A percentile compares a stretch with the other conserved stretches of the same genome.
These are phyloP conservation scores for Sparus aurata DNA, from an alignment of 2,797 vertebrate genomes.

Conservation along the genomic window DNA sequence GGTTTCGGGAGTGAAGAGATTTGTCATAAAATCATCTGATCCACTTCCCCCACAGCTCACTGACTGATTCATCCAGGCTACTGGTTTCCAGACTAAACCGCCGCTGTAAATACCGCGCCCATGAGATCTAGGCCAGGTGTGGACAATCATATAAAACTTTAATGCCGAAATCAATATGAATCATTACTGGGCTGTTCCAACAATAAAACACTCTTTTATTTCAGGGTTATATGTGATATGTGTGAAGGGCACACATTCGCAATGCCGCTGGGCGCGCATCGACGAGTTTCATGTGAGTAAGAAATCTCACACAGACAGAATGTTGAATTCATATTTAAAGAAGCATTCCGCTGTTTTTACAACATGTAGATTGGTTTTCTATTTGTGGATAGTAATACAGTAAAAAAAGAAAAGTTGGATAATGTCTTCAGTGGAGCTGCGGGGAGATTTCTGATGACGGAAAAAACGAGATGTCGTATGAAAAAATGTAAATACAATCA, in stretches of 20 bases:
- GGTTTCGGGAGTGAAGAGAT: not conserved
- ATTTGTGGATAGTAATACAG: not conserved
- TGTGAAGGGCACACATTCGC: slow-evolving; percentile 9
- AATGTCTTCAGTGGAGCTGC: not conserved
- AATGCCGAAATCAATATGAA: slow-evolving; percentile 28
- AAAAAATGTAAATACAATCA: too few relatives aligned
- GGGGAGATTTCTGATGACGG: not conserved
- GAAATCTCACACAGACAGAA: not conserved
- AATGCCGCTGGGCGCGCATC: slow-evolving; percentile 8
- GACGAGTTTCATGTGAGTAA: slow-evolving; percentile 11
- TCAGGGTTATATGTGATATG: not conserved
- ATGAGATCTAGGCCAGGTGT: slow-evolving; percentile 1
- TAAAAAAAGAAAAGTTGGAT: not conserved
- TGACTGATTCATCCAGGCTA: not conserved
- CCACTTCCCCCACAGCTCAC: not conserved
- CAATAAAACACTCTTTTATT: slow-evolving; percentile 15
- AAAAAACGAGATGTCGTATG: too few relatives aligned
- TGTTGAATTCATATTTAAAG: not conserved
- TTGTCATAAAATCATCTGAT: not conserved
- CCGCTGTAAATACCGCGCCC: slow-evolving; percentile 6
- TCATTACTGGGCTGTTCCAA: slow-evolving; percentile 30
- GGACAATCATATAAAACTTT: slow-evolving; percentile 17
- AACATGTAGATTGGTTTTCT: not conserved
- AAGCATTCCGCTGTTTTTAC: not conserved
- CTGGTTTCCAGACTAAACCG: slow-evolving; percentile 1